Evolutionary conservation across 2,113 vertebrate species (phyloP), one percentile per base, ranked within the genome.

Genomic region (Hucho hucho): DNA sequence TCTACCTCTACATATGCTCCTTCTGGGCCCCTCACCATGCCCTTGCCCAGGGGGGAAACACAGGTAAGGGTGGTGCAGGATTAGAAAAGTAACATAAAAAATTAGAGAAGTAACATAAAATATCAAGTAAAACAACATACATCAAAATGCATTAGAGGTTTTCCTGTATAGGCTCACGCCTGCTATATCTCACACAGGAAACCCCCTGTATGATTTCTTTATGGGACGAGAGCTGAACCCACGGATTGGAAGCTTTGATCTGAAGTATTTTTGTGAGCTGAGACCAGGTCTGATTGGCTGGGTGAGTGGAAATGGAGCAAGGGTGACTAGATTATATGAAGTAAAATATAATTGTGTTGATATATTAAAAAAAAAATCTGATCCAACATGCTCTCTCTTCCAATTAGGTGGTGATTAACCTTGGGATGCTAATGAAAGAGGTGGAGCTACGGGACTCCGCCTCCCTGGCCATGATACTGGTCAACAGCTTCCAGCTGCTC

Each of bases 201-300:
- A 96, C 72, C 89, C 89, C 0, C 53, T 97, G 11, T 97, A 97
- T 28, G 96, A 97, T 84, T 97, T 96, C 81, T 97, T 97, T 81
- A 94, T 97, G 43, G 96, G 96, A 73, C 94, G 95, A 3, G 96
- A 97, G 81, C 89, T 97, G 66, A 97, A 97, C 82, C 96, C 96
- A 0, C 94, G 95, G 3, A 86, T 97, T 18, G 88, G 92, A 73
- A 82, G 78, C 75, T 96, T 97, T 80, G 96, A 97, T 83, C 90
- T 97, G 14, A 97, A 97, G 73, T 97, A 95, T 83, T 97, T 97
- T 89, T 97, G 94, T 66, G 95, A 97, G 75, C 93, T 97, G 49
- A 90, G 96, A 14, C 96, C 96, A 0, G 96, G 96, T 78, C 92
- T 97, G 77, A 95, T 96, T 6, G 95, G 95, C 81, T 97, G 96